phyloP scores from a whole-genome alignment of 2,888 invertebrate genomes.

The Pinctada fucata region DNA sequence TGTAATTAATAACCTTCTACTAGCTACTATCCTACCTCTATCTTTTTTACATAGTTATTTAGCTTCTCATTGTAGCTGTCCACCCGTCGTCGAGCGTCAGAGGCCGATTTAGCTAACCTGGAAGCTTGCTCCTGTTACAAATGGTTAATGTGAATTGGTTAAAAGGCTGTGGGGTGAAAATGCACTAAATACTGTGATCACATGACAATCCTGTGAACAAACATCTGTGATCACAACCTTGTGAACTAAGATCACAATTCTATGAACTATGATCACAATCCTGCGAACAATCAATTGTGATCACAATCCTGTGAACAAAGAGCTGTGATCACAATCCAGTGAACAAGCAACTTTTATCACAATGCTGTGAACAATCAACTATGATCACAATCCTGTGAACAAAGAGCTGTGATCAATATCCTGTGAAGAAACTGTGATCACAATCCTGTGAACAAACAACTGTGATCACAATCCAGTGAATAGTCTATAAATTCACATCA shows the following conservation, averaged over 20 bases:
- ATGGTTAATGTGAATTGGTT: background rate
- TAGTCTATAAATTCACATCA: no score
- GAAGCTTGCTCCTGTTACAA: slow-evolving; percentile 29
- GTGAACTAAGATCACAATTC: no score
- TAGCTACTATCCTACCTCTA: slow-evolving; percentile 16
- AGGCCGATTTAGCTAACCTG: slow-evolving; percentile 27
- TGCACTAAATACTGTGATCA: no score
- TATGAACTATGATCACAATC: background rate
- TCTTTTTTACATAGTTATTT: slow-evolving; percentile 17
- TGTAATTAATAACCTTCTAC: no score
- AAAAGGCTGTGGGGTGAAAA: no score
- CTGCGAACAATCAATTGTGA: background rate
- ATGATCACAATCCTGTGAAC: no score
- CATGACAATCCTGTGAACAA: background rate
- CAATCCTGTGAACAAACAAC: background rate
- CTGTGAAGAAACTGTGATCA: background rate
- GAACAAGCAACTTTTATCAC: no score
- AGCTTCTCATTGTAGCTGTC: slow-evolving; percentile 30
- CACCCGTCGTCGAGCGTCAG: slow-evolving; percentile 28
- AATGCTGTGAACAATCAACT: no score
- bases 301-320: background rate
- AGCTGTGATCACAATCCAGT: no score
- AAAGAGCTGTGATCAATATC: background rate
- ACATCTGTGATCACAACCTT: no score
- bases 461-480: background rate